Base-by-base conservation (phyloP, 1,140 invertebrate genomes). In the Heliconius hewitsoni region DNA sequence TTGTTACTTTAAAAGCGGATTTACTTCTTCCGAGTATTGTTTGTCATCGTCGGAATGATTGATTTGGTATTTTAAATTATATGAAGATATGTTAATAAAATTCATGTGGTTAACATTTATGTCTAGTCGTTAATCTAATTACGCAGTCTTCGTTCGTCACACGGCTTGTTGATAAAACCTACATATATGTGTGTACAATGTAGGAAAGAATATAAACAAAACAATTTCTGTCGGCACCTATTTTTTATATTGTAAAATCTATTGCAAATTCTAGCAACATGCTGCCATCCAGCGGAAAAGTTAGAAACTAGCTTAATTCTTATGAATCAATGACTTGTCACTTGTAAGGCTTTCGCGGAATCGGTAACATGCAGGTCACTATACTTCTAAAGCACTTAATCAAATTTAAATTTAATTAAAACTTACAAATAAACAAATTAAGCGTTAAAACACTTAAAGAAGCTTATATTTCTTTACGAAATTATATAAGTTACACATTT, bases 121-220 rank as follows among this genome's bases (percentile, higher is more conserved):
- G 50, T 60, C 74, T 60, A 34, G 74, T 75, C 70, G 71, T 71
- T 39, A 80, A 80, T 37, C 46, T 71, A 23, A 71, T 72, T 57
- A 55, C 50, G 74, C 57, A 77, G 42, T 55, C 76, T n/a, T 55
- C 71, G 39, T 30, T 34, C 9, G 71, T 77, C 55, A 66, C 79
- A 74, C 42, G 72, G 70, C 55, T 73, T 74, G 13, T 50, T 52
- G 46, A 42, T 71, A 72, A 73, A 72, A 78, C 77, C 72, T 34
- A 37, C 46, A 73, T 52, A 52, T 19, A 52, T 52, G 18, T 52
- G 50, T 52, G 50, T 52, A 19, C 13, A 46, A 1, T 52, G 50
- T 76, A 75, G n/a, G n/a, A 50, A 74, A 60, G 57, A 81, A 81
- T 77, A 71, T 81, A 78, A 78, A 81, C 76, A 76, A 73, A 66